phyloP scores from a whole-genome alignment of 1,140 invertebrate genomes.

The Lucilia sericata region DNA sequence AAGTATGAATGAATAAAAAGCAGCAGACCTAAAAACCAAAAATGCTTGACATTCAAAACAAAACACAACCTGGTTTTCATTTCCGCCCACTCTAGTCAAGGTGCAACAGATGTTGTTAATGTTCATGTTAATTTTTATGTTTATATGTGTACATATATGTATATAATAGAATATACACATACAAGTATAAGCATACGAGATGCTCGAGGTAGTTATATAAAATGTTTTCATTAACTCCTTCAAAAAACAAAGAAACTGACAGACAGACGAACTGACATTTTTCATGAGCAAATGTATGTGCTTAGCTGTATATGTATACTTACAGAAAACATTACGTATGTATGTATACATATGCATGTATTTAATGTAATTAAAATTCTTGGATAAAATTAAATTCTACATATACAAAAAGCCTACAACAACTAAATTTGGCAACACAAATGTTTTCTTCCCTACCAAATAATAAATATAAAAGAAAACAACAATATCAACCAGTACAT shows the following conservation, averaged over 20 bases:
- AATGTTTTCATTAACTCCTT: background rate
- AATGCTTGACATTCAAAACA: background rate
- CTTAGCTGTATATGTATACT: background rate
- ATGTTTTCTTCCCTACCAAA: background rate
- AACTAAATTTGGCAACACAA: background rate
- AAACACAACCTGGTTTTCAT: background rate
- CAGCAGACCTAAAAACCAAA: background rate
- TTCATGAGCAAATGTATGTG: background rate
- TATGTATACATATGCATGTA: background rate
- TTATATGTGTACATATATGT: background rate
- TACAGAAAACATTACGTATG: background rate
- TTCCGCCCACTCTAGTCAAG: background rate
- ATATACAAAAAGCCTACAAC: background rate
- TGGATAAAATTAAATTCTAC: background rate
- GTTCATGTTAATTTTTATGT: conserved; percentile 12
- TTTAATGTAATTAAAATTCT: conserved; percentile 28
- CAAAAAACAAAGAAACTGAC: background rate
- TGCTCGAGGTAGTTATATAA: too few relatives aligned
- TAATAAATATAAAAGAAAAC: background rate
- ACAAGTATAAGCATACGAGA: too few relatives aligned
- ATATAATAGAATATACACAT: background rate
- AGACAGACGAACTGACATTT: background rate
- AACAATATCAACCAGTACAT: background rate
- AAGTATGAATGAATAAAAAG: background rate
- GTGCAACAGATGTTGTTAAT: conserved; percentile 21